Evolutionary conservation across 1,140 invertebrate genomes (phyloP).

Genomic region (Archivesica marissinica): DNA sequence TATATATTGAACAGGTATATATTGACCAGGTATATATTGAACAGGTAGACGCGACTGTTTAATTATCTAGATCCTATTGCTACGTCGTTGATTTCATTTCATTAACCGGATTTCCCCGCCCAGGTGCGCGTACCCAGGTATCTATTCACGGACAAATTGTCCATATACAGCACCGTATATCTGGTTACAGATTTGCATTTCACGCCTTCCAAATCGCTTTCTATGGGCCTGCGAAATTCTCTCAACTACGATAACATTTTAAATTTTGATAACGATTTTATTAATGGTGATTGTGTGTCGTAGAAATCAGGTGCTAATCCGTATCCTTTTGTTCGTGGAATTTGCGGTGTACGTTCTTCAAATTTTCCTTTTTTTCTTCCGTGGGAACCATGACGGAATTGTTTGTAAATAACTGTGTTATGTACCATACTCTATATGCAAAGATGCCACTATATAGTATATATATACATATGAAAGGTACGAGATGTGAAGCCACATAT

Average conservation of each 20-base stretch:
- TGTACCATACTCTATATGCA: too few species aligned
- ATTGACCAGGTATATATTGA: too few species aligned
- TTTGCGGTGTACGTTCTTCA: constrained; percentile 4
- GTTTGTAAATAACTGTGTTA: too few species aligned
- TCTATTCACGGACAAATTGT: constrained; percentile 29
- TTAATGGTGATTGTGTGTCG: neutral
- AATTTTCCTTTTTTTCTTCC: neutral
- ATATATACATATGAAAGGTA: too few species aligned
- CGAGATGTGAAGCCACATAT: too few species aligned
- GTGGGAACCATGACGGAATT: constrained; percentile 30
- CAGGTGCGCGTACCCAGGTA: constrained; percentile 19
- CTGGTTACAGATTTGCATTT: constrained; percentile 33
- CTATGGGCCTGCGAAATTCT: constrained; percentile 5
- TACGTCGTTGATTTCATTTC: constrained; percentile 20
- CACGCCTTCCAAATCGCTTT: constrained; percentile 20
- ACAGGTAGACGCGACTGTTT: neutral
- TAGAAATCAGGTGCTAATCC: constrained; percentile 24
- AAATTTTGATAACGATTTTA: constrained; percentile 48
- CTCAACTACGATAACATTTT: constrained; percentile 32
- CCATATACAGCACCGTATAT: constrained; percentile 34
- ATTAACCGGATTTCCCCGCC: neutral
- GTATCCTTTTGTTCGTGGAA: neutral
- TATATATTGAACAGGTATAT: too few species aligned
- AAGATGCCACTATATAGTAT: too few species aligned
- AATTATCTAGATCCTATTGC: neutral